Evolutionary conservation across 2,888 invertebrate species (phyloP), one percentile per base, ranked within the genome.

Genomic region (Drosophila vallismaia): DNA sequence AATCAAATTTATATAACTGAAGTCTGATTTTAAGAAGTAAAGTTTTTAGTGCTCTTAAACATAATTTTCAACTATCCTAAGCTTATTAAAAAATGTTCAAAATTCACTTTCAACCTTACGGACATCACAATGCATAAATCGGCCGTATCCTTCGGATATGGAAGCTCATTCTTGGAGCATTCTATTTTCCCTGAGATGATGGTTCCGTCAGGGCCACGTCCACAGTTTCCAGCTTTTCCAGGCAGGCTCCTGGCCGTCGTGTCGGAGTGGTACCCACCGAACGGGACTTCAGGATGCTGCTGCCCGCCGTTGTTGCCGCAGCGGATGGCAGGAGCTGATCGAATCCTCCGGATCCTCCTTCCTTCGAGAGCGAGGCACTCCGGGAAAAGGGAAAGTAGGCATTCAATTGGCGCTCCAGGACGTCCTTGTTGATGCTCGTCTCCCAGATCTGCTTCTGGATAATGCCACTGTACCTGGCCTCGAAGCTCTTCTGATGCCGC

Each of bases 381-480:
- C 88, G 79, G n/a, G 88, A 78, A 56, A 88, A 88, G 0, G 95
- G 95, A 92, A 95, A 94, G 86, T 95, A 95, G 59, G 95, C 95
- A 86, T 95, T 95, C 9, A 95, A 92, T 87, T 96, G 95, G 53
- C 94, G 92, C 84, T 94, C 94, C 38, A 93, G 85, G 71, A 89
- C 89, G 54, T 91, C 92, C 66, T 89, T 88, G 68, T 92, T 92
- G 40, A 91, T 90, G 67, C 87, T 90, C 3, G 85, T 91, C 73
- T 92, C 91, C 81, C 92, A 83, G 70, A 92, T 92, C 71, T 91
- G 90, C 55, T 89, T 89, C 69, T 90, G 88, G 33, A 92, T 92
- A 10, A 92, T 89, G 54, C 79, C 83, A 48, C 90, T 89, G 62
- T 92, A 92, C 53, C 92, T 89, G 4, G 89, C 88, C 71, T 92